These are phyloP conservation scores for Gryllus bimaculatus DNA, from an alignment of 1,140 invertebrate species.

Conservation along the genomic window DNA sequence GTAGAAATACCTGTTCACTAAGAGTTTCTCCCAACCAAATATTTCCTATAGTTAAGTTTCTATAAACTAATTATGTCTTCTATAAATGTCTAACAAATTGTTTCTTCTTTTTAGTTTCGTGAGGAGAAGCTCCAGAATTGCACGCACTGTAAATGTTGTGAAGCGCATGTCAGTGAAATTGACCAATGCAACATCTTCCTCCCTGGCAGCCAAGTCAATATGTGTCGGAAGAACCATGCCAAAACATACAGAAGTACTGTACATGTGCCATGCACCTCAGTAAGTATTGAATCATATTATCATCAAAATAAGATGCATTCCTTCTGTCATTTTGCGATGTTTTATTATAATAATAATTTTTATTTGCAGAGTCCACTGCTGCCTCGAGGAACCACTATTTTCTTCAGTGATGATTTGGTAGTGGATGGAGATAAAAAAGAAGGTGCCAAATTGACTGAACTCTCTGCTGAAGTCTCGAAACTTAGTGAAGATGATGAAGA, in stretches of 20 bases:
- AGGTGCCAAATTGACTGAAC: background rate
- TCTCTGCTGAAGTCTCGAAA: background rate
- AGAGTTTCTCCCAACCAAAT: no score
- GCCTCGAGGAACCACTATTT: constrained; percentile 17
- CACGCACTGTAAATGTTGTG: background rate
- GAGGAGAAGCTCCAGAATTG: constrained; percentile 12
- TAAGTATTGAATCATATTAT: constrained; percentile 16
- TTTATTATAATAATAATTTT: background rate
- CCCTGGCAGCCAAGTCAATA: constrained; percentile 2
- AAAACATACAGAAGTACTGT: constrained; percentile 24
- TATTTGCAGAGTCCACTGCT: constrained; percentile 13
- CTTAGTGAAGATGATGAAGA: background rate
- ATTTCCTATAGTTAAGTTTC: no score
- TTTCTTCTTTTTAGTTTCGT: constrained; percentile 12
- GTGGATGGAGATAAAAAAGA: constrained; percentile 18
- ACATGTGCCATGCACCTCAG: constrained; percentile 23
- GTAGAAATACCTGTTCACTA: no score
- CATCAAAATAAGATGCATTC: background rate
- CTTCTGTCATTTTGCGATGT: background rate
- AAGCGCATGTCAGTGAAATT: constrained; percentile 4
- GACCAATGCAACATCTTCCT: constrained; percentile 7
- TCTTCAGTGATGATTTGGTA: constrained; percentile 20
- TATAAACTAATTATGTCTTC: no score
- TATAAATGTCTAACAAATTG: background rate
- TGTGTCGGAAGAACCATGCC: constrained; percentile 7